phyloP scores from a whole-genome alignment of 2,888 invertebrate species.

The Desoria tigrina region DNA sequence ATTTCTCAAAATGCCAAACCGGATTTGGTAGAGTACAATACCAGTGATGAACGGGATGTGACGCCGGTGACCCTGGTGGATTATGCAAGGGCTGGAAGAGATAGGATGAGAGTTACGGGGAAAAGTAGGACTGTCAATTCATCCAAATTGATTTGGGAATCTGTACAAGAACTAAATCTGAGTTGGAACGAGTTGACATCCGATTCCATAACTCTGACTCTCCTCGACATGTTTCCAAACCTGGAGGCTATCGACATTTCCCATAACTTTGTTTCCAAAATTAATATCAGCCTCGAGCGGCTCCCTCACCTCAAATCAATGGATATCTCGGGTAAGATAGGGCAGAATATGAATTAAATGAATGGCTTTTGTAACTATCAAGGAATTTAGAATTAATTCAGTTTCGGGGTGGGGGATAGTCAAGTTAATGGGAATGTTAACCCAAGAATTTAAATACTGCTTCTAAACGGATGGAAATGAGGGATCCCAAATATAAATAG shows the following conservation, averaged over 20 bases:
- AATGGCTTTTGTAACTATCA: too few species aligned
- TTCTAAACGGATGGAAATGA: too few species aligned
- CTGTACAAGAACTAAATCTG: slow-evolving; percentile 32
- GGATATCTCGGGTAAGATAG: slow-evolving; percentile 42
- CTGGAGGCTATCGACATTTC: slow-evolving; percentile 36
- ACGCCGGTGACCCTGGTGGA: background rate
- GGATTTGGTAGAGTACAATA: background rate
- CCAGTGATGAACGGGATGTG: background rate
- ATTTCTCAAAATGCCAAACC: background rate
- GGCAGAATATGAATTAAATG: too few species aligned
- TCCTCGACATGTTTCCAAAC: slow-evolving; percentile 29
- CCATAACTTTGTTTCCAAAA: slow-evolving; percentile 29
- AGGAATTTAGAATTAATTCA: too few species aligned
- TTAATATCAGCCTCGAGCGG: slow-evolving; percentile 16
- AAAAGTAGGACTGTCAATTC: background rate
- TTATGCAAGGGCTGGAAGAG: background rate
- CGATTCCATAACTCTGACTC: slow-evolving; percentile 5
- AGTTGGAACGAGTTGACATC: slow-evolving; percentile 32
- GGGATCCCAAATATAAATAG: too few species aligned
- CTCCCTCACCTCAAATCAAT: slow-evolving; percentile 27
- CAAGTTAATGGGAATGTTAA: background rate
- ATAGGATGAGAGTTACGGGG: too few species aligned
- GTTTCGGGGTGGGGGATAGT: background rate
- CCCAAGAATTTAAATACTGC: background rate
- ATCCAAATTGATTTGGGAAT: slow-evolving; percentile 22